These are phyloP conservation scores for Darevskia mixta DNA, from an alignment of 2,797 vertebrate species.

Conservation along the genomic window DNA sequence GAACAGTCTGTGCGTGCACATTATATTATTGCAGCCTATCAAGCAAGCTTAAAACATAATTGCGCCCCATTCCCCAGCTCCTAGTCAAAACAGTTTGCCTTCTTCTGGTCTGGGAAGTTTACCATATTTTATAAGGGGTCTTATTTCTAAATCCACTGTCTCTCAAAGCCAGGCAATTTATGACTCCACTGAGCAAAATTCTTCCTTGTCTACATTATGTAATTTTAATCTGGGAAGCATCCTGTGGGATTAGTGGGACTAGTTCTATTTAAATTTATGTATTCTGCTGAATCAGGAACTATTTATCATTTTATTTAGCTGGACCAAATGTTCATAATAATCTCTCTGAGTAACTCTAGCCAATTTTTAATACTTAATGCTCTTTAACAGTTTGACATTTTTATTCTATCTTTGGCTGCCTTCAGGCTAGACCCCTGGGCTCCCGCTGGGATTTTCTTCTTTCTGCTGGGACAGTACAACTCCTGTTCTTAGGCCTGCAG, in stretches of 20 bases:
- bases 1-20: background rate
- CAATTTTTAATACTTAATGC: constrained; percentile 8
- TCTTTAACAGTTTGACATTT: constrained; percentile 3
- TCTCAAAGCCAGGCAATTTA: background rate
- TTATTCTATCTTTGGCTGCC: background rate
- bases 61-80: background rate
- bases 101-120: background rate
- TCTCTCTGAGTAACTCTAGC: background rate
- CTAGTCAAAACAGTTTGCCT: background rate
- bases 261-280: constrained; percentile 19
- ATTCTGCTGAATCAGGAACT: constrained; percentile 7
- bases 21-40: background rate
- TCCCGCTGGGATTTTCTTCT: constrained; percentile 3
- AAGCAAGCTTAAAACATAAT: background rate
- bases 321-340: background rate
- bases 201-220: background rate
- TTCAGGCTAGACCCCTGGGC: background rate
- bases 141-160: constrained; percentile 8
- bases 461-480: background rate
- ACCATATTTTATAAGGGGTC: background rate
- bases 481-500: background rate
- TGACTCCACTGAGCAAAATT: constrained; percentile 1
- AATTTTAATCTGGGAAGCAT: constrained; percentile 27
- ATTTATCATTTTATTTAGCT: constrained; percentile 14
- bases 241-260: background rate